Conservation (phyloP, 2,797 vertebrate genomes). For the Microctenopoma lineatum region DNA sequence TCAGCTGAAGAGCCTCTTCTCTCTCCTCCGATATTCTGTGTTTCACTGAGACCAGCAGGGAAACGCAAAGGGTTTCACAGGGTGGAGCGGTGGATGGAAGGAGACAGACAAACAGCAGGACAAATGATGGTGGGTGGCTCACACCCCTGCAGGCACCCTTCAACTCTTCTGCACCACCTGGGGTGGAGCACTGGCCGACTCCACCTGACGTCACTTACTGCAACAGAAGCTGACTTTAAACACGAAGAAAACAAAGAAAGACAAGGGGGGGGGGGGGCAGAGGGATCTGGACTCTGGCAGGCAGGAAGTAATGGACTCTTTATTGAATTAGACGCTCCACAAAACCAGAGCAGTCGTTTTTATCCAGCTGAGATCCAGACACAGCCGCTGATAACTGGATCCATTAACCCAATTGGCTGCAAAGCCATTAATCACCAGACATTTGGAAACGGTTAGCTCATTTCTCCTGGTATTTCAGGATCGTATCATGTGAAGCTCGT, state of each 20-base stretch:
- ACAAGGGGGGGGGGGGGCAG: not conserved
- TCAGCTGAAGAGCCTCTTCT: constrained; percentile 40
- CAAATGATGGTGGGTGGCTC: no score
- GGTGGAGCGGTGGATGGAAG: not conserved
- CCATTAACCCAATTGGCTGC: constrained; percentile 55
- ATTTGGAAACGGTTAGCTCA: not conserved
- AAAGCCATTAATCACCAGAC: constrained; percentile 32
- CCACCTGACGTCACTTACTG: no score
- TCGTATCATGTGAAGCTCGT: not conserved
- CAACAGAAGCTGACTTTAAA: no score
- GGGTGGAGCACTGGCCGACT: no score
- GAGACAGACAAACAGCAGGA: not conserved
- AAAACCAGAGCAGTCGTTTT: constrained; percentile 68
- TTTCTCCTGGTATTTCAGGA: constrained; percentile 1
- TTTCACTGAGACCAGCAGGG: constrained; percentile 3
- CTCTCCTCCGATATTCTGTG: constrained; percentile 11
- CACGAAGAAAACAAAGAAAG: not conserved
- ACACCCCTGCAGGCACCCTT: no score
- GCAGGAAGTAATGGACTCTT: constrained; percentile 74
- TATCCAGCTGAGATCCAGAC: constrained; percentile 63
- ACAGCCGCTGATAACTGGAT: constrained; percentile 54
- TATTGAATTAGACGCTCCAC: constrained; percentile 78
- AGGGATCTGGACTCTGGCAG: constrained; percentile 35
- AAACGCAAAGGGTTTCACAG: constrained; percentile 7
- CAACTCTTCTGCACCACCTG: no score